Percentiles rank a stretch among this genome's conserved stretches.
Conservation (phyloP, 2,797 vertebrate species). For the Halcyon smyrnensis region DNA sequence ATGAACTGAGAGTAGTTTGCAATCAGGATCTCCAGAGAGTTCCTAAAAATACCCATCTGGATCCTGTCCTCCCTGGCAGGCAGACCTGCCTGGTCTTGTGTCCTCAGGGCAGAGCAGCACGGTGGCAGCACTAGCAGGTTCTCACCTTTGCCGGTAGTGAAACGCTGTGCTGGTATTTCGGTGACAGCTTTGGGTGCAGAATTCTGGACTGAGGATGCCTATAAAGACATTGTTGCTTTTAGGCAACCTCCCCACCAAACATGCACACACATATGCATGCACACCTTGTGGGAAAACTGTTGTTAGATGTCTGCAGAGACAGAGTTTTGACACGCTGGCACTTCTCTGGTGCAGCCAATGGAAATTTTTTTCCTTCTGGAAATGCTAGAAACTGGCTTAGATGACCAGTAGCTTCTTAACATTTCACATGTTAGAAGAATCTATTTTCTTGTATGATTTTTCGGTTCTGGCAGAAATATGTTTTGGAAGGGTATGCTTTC, state of each 20-base stretch:
- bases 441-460: neutral
- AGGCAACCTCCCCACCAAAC: neutral
- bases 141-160: rapidly evolving
- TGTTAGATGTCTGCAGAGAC: neutral
- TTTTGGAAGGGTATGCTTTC: neutral
- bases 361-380: neutral
- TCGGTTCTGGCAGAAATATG: neutral
- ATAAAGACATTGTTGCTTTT: neutral
- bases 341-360: neutral
- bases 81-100: neutral
- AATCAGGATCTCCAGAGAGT: neutral
- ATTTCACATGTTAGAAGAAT: neutral
- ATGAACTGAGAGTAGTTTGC: neutral
- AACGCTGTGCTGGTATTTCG: neutral
- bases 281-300: neutral
- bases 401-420: neutral
- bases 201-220: neutral
- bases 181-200: neutral
- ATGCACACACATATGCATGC: rapidly evolving
- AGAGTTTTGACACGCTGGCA: neutral
- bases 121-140: rapidly evolving
- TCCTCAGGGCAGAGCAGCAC: neutral
- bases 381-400: neutral
- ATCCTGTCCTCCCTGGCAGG: neutral
- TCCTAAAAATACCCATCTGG: neutral